Evolutionary conservation across 2,797 vertebrate genomes (phyloP), one percentile per base, ranked within the genome.

Genomic region (Helostoma temminkii): DNA sequence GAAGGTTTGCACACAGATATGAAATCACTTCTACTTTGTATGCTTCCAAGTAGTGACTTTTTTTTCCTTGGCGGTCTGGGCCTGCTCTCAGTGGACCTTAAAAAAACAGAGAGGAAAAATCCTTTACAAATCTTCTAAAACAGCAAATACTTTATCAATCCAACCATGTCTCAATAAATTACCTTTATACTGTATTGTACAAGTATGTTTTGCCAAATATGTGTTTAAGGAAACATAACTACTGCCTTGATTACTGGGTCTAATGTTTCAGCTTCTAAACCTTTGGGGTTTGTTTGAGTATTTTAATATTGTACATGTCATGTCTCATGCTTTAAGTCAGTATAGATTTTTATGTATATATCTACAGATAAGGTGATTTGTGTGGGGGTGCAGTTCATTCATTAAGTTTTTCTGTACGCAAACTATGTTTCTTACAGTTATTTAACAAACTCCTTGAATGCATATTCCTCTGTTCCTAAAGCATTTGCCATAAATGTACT

Each of bases 11-110:
- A 60, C 56, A 45, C 16, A 61, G 26, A 72, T 74, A 63, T 83
- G 64, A 81, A 70, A 74, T 70, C 28, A 53, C 28, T 48, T 66
- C 30, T 21, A 34, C 34, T 76, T 74, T n/a, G 57, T 49, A 67
- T 49, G 42, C 53, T 56, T 57, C 49, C 14, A 41, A 61, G 63
- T 82, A 79, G 61, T 15, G 0, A 43, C 60, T 54, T 18, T 60
- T 71, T n/a, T 73, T 66, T 57, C 41, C 12, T 67, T 58, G 5
- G 34, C 54, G 34, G 26, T 52, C 50, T 47, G 46, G 42, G 39
- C 39, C 9, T 37, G 39, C 41, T 53, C 18, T 53, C 15, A 41
- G 9, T 73, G 18, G 18, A 34, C 39, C 16, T 18, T 71, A 69
- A 63, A 67, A 77, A 74, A 21, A 69, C 28, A 45, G 21, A 57